These are phyloP conservation scores for Rhingia rostrata DNA, from an alignment of 2,888 invertebrate species.

Conservation along the genomic window DNA sequence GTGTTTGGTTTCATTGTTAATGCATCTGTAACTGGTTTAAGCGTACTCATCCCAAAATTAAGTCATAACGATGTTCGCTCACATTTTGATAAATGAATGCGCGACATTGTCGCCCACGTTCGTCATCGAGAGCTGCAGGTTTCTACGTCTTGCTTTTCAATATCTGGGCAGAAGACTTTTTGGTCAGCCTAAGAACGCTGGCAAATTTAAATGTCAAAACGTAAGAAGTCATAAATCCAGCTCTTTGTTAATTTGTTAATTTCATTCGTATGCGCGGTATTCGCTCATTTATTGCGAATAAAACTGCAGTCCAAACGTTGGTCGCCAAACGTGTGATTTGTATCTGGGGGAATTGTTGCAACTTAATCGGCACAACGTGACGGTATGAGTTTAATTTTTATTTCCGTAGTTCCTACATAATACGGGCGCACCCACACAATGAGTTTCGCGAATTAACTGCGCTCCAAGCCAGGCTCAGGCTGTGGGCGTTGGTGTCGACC, in stretches of 20 bases:
- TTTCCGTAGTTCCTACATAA: slow-evolving; percentile 38
- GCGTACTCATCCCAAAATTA: slow-evolving; percentile 40
- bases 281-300: slow-evolving; percentile 29
- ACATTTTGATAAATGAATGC: slow-evolving; percentile 36
- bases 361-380: slow-evolving; percentile 59
- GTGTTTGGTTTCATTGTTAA: not conserved
- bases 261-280: slow-evolving; percentile 32
- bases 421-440: slow-evolving; percentile 69
- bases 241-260: slow-evolving; percentile 69
- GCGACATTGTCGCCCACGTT: slow-evolving; percentile 27
- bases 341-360: slow-evolving; percentile 52
- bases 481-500: slow-evolving; percentile 67
- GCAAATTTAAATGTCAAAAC: slow-evolving; percentile 71
- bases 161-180: not conserved
- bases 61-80: slow-evolving; percentile 54
- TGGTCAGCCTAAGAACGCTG: not conserved
- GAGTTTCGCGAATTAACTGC: slow-evolving; percentile 67
- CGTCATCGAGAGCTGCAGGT: slow-evolving; percentile 47
- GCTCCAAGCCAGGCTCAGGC: slow-evolving; percentile 10
- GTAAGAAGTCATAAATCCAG: slow-evolving; percentile 66
- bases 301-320: slow-evolving; percentile 13
- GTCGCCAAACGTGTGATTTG: slow-evolving; percentile 25
- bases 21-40: slow-evolving; percentile 16
- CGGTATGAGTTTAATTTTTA: slow-evolving; percentile 55
- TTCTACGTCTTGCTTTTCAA: slow-evolving; percentile 20